Conservation (phyloP, 2,888 invertebrate species). For the Terebella lapidaria region DNA sequence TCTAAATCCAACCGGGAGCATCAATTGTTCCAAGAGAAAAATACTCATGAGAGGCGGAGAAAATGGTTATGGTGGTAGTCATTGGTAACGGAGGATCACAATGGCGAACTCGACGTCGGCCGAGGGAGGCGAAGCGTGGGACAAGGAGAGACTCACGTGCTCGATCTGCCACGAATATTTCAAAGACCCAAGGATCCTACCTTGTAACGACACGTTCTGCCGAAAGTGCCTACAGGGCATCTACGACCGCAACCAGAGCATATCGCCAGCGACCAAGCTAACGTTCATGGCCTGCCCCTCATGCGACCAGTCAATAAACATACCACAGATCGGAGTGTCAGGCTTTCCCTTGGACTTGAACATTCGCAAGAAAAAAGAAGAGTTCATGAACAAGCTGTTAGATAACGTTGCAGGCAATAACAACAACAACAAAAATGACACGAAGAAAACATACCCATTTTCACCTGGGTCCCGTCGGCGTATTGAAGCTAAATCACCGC, state of each 20-base stretch:
- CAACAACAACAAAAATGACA: neutral
- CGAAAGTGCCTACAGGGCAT: conserved; percentile 2
- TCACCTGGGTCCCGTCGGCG: neutral
- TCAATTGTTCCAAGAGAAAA: no score
- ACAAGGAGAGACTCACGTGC: neutral
- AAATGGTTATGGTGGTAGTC: no score
- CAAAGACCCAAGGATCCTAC: neutral
- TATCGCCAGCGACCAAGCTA: neutral
- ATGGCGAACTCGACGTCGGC: no score
- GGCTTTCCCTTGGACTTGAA: conserved; percentile 1
- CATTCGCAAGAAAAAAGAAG: conserved; percentile 1
- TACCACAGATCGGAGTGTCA: conserved; percentile 1
- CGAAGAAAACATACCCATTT: neutral
- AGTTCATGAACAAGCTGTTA: neutral
- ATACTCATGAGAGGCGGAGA: no score
- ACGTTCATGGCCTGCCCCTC: neutral
- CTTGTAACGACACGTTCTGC: conserved; percentile 1
- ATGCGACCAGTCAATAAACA: neutral
- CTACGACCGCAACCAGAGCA: conserved; percentile 2
- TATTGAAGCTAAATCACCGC: neutral
- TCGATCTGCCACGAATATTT: neutral
- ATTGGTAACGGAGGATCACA: no score
- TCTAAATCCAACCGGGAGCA: no score
- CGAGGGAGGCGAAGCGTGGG: no score
- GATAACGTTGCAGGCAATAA: neutral